Evolutionary conservation across 2,888 invertebrate species (phyloP), one percentile per base, ranked within the genome.

Genomic region (Geotrupes spiniger): DNA sequence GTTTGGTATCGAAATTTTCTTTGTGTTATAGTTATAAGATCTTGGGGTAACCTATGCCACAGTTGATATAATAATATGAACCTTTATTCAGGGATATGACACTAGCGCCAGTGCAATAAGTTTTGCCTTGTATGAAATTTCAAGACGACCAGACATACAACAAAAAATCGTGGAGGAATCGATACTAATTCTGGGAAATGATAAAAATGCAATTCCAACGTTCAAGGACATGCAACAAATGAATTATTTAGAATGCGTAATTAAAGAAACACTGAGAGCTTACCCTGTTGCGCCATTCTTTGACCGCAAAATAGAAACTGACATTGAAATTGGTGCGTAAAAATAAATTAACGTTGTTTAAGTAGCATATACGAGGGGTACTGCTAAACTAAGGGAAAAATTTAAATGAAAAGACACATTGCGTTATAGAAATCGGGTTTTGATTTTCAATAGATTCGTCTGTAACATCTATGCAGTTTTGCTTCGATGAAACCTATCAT

Each of bases 141-240:
- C 59, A 12, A 51, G 41, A 27, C 42, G 59, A 45, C 48, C 43
- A n/a, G 49, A 53, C 8, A 46, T 62, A 6, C 62, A 62, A 44
- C 50, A 52, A 5, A 58, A 53, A 53, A 40, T 60, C 25, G 44
- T 49, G n/a, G 38, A 55, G 16, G 60, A 60, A 52, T 40, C 57
- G n/a, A 41, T n/a, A 10, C 17, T 31, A 27, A 12, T 51, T 14
- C 6, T 51, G 9, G 50, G 37, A 12, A 8, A 2, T 15, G 42
- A 51, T 17, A 31, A 36, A 10, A 29, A 36, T 17, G 28, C 16
- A 15, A 15, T 17, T 9, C 9, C 28, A 6, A 26, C 28, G 2
- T 36, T 42, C 10, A 36, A 51, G 42, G 26, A 47, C 4, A 36
- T 59, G 5, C 46, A 54, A 21, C 37, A 50, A 16, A 40, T 54